Base-by-base conservation (phyloP, 2,113 vertebrate genomes). In the Microtus richardsoni region DNA sequence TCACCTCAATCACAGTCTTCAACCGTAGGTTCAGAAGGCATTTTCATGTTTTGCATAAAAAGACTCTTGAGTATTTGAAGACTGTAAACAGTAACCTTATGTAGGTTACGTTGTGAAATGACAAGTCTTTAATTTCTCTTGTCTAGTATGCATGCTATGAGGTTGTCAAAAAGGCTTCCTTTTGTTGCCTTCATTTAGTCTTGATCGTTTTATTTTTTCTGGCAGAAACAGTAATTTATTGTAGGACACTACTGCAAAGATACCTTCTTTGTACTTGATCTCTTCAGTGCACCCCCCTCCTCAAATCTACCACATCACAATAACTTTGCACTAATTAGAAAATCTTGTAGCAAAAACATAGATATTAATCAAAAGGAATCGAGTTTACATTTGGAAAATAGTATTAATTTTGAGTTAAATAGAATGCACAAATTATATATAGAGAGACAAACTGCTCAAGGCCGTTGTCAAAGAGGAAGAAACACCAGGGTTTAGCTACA, bases 1-100 rank as follows among this genome's bases (percentile, higher is more conserved):
- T 64, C 6, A 74, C 0, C 19, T 66, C 30, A 89, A 22, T 0
- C 9, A 3, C 17, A 24, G 60, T 58, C 58, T 17, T 58, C 36
- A 89, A 22, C 0, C 9, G 1, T 33, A 19, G 52, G 22, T 54
- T n/a, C 0, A 9, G 2, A 70, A 30, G 3, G 0, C 5, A 3
- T 64, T 60, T 7, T 3, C 14, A 33, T 75, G 66, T 75, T 92
- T 41, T 62, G 19, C 41, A 90, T 71, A 64, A 70, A 89, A n/a
- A 26, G 1, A 62, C 3, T 2, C 58, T 60, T 90, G 36, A 21
- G 78, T 14, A 47, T 41, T 66, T 62, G 21, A 91, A 73, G 60
- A 54, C 22, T 52, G 41, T 80, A 36, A 87, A 47, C 62, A 89
- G 36, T 66, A 92, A 64, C 49, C 19, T 66, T 47, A 73, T 9